phyloP scores from a whole-genome alignment of 2,113 vertebrate species.

The Zosterops lateralis region DNA sequence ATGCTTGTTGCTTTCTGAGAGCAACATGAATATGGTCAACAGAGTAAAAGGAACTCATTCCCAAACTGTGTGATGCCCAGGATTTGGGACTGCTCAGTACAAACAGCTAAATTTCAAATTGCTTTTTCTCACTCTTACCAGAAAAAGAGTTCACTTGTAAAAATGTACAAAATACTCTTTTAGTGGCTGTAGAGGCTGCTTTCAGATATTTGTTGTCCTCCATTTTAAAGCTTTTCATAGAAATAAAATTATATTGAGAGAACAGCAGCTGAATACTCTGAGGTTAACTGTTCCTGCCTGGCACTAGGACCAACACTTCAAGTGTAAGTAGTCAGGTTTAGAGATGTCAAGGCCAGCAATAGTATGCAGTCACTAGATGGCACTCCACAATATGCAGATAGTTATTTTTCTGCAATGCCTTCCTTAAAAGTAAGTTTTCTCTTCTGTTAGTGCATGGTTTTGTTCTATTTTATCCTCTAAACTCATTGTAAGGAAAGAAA shows the following conservation, averaged over 20 bases:
- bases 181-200: background rate
- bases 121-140: background rate
- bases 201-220: background rate
- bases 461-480: background rate
- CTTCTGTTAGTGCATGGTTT: background rate
- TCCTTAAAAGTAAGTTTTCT: background rate
- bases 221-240: background rate
- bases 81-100: background rate
- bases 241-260: background rate
- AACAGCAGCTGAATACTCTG: rapidly evolving
- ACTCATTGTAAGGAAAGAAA: background rate
- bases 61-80: background rate
- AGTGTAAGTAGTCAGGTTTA: rapidly evolving
- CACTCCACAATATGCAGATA: background rate
- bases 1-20: background rate
- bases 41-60: background rate
- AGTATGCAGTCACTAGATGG: conserved; percentile 66
- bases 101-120: background rate
- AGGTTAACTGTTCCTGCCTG: background rate
- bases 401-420: background rate
- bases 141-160: background rate
- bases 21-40: background rate
- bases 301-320: background rate
- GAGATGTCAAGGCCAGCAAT: background rate
- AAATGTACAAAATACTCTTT: background rate